Evolutionary conservation across 2,113 vertebrate genomes (phyloP).

Genomic region (human): GRCh38 chr17:61517501-61518000

Average conservation of each 20-base stretch:
- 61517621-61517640: not conserved
- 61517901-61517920: constrained; percentile 36
- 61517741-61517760: not conserved
- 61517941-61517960: constrained; percentile 74
- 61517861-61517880: constrained; percentile 37
- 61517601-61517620: not conserved
- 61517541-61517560: not conserved
- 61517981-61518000: constrained; percentile 74
- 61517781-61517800: not conserved
- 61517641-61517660: not conserved
- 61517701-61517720: not conserved
- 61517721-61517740: not conserved
- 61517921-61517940: constrained; percentile 68
- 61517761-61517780: not conserved
- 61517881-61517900: constrained; percentile 58
- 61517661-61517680: not conserved
- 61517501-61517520: not conserved
- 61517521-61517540: constrained; percentile 25
- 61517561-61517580: not conserved
- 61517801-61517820: constrained; percentile 25
- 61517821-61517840: not conserved
- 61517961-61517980: constrained; percentile 69
- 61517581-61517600: not conserved
- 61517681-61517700: not conserved
- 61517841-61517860: constrained; percentile 44